A percentile compares a stretch with the other conserved stretches of the same genome.
These are phyloP conservation scores for Dryobates pubescens DNA, from an alignment of 2,797 vertebrate species.

Conservation along the genomic window DNA sequence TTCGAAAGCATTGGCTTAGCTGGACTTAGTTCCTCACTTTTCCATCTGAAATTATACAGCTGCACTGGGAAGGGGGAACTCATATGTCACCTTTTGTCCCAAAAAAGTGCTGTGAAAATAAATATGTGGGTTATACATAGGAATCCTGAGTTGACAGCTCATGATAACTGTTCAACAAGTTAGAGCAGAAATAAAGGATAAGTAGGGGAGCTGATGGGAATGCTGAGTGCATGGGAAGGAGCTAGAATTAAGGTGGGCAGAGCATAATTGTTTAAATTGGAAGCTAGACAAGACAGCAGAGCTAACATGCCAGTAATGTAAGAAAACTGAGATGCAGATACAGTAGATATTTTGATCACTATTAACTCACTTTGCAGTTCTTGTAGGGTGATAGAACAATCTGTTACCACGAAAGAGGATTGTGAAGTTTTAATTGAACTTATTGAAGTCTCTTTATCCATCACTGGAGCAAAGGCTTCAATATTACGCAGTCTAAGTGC, in stretches of 20 bases:
- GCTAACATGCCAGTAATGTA: neutral
- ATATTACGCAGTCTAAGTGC: neutral
- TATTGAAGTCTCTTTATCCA: constrained; percentile 26
- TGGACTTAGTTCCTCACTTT: neutral
- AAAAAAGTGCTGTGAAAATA: neutral
- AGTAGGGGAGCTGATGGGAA: neutral
- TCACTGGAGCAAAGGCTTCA: constrained; percentile 14
- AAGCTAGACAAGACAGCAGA: constrained; percentile 19
- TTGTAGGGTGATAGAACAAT: neutral
- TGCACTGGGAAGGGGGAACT: neutral
- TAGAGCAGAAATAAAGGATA: neutral
- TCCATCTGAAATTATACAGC: neutral
- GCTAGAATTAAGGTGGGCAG: neutral
- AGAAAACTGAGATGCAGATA: neutral
- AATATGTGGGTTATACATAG: neutral
- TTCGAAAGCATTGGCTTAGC: neutral
- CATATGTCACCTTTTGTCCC: neutral
- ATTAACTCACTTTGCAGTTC: constrained; percentile 26
- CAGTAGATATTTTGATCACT: constrained; percentile 39
- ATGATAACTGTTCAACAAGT: neutral
- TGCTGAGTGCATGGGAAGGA: neutral
- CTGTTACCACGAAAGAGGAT: constrained; percentile 26
- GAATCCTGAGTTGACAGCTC: neutral
- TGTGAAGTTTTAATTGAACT: constrained; percentile 23
- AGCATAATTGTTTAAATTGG: neutral